These are phyloP conservation scores for Sebastolobus altivelis DNA, from an alignment of 2,797 vertebrate species.

Conservation along the genomic window DNA sequence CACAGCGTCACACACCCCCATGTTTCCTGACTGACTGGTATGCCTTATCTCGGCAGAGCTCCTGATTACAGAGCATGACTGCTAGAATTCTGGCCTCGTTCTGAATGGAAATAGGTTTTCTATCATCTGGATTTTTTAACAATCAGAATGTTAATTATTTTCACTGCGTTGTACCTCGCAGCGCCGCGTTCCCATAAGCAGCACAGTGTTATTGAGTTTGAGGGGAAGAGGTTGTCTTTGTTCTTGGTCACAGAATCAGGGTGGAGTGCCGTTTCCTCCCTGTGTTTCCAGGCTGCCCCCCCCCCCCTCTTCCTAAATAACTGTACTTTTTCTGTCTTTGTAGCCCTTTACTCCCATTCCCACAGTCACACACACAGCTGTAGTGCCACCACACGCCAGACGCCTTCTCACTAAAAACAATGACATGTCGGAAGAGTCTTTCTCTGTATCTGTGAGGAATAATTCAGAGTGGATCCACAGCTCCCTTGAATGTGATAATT, in stretches of 20 bases:
- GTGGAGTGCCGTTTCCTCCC: constrained; percentile 86
- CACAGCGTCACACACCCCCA: constrained; percentile 32
- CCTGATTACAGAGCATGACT: constrained; percentile 53
- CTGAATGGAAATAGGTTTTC: constrained; percentile 25
- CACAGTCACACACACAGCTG: constrained; percentile 51
- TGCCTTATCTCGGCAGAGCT: constrained; percentile 67
- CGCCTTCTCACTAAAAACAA: constrained; percentile 53
- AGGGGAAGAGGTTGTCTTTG: constrained; percentile 82
- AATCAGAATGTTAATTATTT: constrained; percentile 20
- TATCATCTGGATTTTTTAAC: constrained; percentile 1
- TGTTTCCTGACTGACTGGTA: constrained; percentile 77
- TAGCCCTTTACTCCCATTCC: constrained; percentile 55
- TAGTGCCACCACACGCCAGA: constrained; percentile 59
- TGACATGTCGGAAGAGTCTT: constrained; percentile 17
- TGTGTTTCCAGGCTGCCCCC: constrained; percentile 80
- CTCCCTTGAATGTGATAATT: constrained; percentile 22
- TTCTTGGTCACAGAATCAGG: constrained; percentile 81
- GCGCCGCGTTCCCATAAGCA: constrained; percentile 36
- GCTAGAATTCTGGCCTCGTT: constrained; percentile 6
- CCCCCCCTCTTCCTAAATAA: constrained; percentile 34
- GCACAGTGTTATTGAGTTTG: constrained; percentile 53
- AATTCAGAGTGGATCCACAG: constrained; percentile 29
- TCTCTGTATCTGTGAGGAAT: constrained; percentile 46
- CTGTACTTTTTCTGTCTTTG: constrained; percentile 69
- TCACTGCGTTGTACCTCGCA: constrained; percentile 12